phyloP scores from a whole-genome alignment of 1,140 invertebrate genomes.

The Drosophila mayri region DNA sequence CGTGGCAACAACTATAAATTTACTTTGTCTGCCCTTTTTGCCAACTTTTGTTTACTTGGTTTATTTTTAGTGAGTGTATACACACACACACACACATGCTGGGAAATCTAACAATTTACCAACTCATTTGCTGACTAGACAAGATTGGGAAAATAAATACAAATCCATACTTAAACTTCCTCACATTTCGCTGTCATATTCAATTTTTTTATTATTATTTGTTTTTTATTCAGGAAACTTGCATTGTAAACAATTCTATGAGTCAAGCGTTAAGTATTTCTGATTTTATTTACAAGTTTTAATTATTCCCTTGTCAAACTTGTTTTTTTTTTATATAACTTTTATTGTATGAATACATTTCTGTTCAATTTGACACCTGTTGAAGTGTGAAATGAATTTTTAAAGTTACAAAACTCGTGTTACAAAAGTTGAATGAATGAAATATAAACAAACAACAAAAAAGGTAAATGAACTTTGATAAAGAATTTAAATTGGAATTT shows the following conservation, averaged over 20 bases:
- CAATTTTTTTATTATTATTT: background rate
- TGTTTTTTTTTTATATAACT: slow-evolving; percentile 21
- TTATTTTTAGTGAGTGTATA: slow-evolving; percentile 57
- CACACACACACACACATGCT: slow-evolving; percentile 3
- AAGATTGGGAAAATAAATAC: slow-evolving; percentile 39
- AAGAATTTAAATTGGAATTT: background rate
- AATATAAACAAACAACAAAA: slow-evolving; percentile 20
- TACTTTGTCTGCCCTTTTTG: slow-evolving; percentile 56
- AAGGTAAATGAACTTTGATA: slow-evolving; percentile 5
- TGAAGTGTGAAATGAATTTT: slow-evolving; percentile 16
- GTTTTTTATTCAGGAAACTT: background rate
- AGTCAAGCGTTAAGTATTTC: slow-evolving; percentile 23
- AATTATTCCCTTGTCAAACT: slow-evolving; percentile 17
- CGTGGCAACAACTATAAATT: slow-evolving; percentile 37
- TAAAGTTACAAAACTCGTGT: slow-evolving; percentile 24
- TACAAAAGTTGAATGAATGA: slow-evolving; percentile 36
- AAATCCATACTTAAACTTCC: slow-evolving; percentile 30
- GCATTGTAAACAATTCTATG: slow-evolving; percentile 14
- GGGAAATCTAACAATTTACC: slow-evolving; percentile 36
- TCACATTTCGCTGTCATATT: slow-evolving; percentile 41
- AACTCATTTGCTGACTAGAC: slow-evolving; percentile 63
- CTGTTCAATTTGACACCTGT: slow-evolving; percentile 37
- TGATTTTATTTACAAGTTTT: background rate
- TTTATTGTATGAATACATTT: slow-evolving; percentile 16
- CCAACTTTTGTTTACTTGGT: slow-evolving; percentile 52